Percentiles rank a stretch among this genome's conserved stretches.
These are phyloP conservation scores for Cyprinus carpio DNA, from an alignment of 2,113 vertebrate genomes.

Conservation along the genomic window DNA sequence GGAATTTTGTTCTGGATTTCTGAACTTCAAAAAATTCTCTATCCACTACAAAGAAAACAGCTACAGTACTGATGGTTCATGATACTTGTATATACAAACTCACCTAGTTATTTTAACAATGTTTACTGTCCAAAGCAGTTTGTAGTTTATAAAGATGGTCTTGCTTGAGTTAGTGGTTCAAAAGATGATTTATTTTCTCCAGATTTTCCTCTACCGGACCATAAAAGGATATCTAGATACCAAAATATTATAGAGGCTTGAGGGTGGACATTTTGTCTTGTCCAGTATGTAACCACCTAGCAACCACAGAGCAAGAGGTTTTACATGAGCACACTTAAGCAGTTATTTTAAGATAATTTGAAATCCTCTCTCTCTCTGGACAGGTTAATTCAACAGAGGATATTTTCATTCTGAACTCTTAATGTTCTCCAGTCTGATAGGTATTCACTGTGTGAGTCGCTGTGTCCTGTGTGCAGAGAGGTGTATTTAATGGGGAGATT, in stretches of 20 bases:
- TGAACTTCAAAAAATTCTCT: constrained; percentile 1
- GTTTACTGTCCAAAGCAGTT: neutral
- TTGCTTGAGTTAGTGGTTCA: neutral
- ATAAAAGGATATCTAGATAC: neutral
- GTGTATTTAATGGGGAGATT: constrained; percentile 19
- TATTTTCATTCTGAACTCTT: neutral
- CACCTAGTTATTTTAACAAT: neutral
- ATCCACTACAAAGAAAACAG: constrained; percentile 11
- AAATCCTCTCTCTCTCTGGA: neutral
- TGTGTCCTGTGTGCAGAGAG: neutral
- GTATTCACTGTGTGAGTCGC: neutral
- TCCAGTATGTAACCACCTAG: neutral
- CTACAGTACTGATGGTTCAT: constrained; percentile 19
- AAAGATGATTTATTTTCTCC: neutral
- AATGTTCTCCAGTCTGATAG: neutral
- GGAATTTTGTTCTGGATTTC: constrained; percentile 22
- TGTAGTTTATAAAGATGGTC: neutral
- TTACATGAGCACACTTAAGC: neutral
- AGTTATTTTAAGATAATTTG: neutral
- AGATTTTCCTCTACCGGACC: neutral
- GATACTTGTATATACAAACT: neutral
- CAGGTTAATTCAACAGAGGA: neutral
- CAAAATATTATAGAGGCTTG: neutral
- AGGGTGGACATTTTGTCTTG: no score
- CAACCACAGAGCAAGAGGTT: neutral